Evolutionary conservation across 2,888 invertebrate genomes (phyloP), one percentile per base, ranked within the genome.

Genomic region (Harpalus rufipes): DNA sequence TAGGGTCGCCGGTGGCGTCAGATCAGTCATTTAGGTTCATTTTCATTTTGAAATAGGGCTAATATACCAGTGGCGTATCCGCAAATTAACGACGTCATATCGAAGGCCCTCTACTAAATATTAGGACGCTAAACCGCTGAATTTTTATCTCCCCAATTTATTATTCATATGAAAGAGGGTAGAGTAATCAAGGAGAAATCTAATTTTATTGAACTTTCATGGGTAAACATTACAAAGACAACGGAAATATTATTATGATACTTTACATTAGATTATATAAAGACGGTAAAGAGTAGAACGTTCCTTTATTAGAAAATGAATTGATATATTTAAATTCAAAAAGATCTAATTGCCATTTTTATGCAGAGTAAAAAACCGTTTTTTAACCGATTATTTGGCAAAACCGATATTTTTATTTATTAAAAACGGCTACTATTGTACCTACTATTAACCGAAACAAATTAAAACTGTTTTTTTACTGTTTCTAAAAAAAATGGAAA

Each of bases 21-120:
- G 58, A 58, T 78, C 58, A 78, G 78, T 78, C 78, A 78, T 78
- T 78, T 78, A 78, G 78, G 78, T 78, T 78, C 78, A 78, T 78
- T 78, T 78, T 78, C 78, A 78, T 58, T 78, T 78, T 78, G 78
- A 78, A 78, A 78, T 39, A 78, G 58, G 78, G 78, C 56, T 78
- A 78, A 78, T 78, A 78, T 56, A 78, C 56, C 78, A 78, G 78
- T 58, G 78, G 78, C 78, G 78, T 78, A 78, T 14, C 25, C 21
- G 39, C 25, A 78, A 56, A 78, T 78, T 16, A 78, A 8, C 58
- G 74, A 74, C 44, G 63, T 63, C 63, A 63, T 21, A 63, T 7
- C 18, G 8, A 21, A 51, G 44, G 10, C 44, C 10, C 8, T 8
- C 44, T 5, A 51, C 44, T 32, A 32, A 5, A 51, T 8, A 1